A percentile compares a stretch with the other conserved stretches of the same genome.
phyloP scores from a whole-genome alignment of 2,797 vertebrate genomes.

The Gadopsis bispinosus region DNA sequence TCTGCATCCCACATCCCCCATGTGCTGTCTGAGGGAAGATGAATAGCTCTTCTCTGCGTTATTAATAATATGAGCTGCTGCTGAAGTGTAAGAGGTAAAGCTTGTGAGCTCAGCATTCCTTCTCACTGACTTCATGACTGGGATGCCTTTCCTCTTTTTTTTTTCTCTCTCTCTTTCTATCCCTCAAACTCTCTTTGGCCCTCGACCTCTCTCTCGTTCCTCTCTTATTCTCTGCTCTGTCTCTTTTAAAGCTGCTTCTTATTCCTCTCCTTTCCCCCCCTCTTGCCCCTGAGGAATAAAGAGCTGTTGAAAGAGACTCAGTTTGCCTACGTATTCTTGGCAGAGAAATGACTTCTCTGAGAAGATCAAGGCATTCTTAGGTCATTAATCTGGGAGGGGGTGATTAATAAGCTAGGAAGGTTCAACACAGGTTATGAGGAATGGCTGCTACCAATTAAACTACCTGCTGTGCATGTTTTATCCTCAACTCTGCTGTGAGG shows the following conservation, averaged over 20 bases:
- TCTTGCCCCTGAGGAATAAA: slow-evolving; percentile 65
- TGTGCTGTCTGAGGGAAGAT: slow-evolving; percentile 79
- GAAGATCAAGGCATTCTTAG: slow-evolving; percentile 81
- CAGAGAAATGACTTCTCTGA: slow-evolving; percentile 70
- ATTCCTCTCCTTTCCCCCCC: slow-evolving; percentile 34
- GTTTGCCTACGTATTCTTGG: slow-evolving; percentile 73
- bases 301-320: slow-evolving; percentile 68
- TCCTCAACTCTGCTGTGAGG: slow-evolving; percentile 31
- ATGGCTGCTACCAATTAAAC: slow-evolving; percentile 64
- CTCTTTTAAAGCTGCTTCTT: slow-evolving; percentile 48
- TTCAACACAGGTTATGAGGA: slow-evolving; percentile 64
- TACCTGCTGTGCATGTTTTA: slow-evolving; percentile 68
- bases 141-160: slow-evolving; percentile 59
- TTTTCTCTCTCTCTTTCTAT: slow-evolving; percentile 43
- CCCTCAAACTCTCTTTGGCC: slow-evolving; percentile 57
- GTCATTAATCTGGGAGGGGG: slow-evolving; percentile 76
- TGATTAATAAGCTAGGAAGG: slow-evolving; percentile 75
- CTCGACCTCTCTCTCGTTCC: slow-evolving; percentile 46
- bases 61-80: slow-evolving; percentile 85
- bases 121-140: slow-evolving; percentile 81
- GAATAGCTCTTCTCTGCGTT: slow-evolving; percentile 79
- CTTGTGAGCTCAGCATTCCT: slow-evolving; percentile 86
- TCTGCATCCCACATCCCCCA: slow-evolving; percentile 61
- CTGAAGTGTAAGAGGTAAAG: slow-evolving; percentile 79
- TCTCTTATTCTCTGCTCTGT: slow-evolving; percentile 44